Evolutionary conservation across 1,140 invertebrate genomes (phyloP), one percentile per base, ranked within the genome.

Genomic region (Panagrolaimus sp.): DNA sequence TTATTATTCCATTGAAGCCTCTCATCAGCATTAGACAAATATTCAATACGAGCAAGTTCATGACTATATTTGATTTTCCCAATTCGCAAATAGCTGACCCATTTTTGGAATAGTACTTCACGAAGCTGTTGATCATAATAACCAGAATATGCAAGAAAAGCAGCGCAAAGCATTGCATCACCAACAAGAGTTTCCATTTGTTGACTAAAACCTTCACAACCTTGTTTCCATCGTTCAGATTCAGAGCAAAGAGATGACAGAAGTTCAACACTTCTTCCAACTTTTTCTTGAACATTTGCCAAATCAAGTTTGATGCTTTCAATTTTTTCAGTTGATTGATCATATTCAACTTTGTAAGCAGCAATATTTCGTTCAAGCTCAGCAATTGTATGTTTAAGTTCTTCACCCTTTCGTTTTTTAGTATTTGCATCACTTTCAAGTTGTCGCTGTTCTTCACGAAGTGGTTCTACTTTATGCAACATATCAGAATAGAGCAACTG

Each of bases 101-200:
- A 99, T 5, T 91, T 92, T 3, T 90, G 89, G 82, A 98, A 98
- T 11, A 99, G 85, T 83, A 91, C 95, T 84, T 95, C 91, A 69
- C 96, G 89, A 81, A 82, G 31, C 72, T 97, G 93, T 85, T 99
- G 96, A 86, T 99, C 96, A 84, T 97, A 99, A 86, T 99, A 99
- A 63, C 96, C 96, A 70, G 93, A 94, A 84, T 98, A 99, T 2
- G 95, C 91, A 73, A 98, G 88, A 85, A 96, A 98, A 63, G 90
- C 96, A 67, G 91, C 91, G n/a, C 89, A 96, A 9, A 92, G 87
- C 8, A 96, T 85, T 51, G 96, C 93, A 84, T 99, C 96, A 23
- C 96, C 96, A 77, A 98, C 90, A 78, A 99, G 96, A 0, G 96
- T 99, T 44, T 92, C 92, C 95, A 99, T 98, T 85, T 98, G 96